Evolutionary conservation across 2,888 invertebrate genomes (phyloP).

Genomic region (Acanthosepion lycidas): DNA sequence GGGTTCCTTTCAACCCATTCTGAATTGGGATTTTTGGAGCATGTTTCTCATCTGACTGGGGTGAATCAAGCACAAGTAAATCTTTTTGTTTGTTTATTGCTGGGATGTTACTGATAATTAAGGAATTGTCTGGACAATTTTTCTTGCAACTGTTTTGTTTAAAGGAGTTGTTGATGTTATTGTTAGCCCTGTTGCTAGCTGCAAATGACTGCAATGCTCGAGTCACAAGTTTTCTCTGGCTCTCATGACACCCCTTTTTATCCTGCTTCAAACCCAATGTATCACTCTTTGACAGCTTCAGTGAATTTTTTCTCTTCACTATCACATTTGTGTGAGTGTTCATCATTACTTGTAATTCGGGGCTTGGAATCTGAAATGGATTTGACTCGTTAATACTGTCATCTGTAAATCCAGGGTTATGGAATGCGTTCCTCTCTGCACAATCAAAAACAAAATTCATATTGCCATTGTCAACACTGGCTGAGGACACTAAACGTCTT

Average conservation of each 20-base stretch:
- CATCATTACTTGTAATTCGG: slow-evolving; percentile 39
- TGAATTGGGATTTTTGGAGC: not conserved
- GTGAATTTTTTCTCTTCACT: not conserved
- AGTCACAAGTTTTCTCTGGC: slow-evolving; percentile 18
- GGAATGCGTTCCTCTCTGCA: not conserved
- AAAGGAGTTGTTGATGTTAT: not conserved
- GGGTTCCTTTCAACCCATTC: not conserved
- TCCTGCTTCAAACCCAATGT: not conserved
- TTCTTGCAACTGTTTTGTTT: not conserved
- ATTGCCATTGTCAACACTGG: not conserved
- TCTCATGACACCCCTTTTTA: not conserved
- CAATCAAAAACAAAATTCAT: slow-evolving; percentile 34
- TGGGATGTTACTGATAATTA: slow-evolving; percentile 37
- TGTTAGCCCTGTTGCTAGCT: not conserved
- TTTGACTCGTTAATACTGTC: not conserved
- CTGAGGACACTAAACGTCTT: not conserved
- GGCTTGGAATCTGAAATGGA: slow-evolving; percentile 34
- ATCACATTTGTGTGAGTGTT: slow-evolving; percentile 35
- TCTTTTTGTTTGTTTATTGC: slow-evolving; percentile 33
- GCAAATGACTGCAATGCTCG: slow-evolving; percentile 38
- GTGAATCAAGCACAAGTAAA: slow-evolving; percentile 35
- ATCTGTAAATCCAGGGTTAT: not conserved
- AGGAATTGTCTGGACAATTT: slow-evolving; percentile 35
- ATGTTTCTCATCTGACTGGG: not conserved
- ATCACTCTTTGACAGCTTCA: not conserved